Conservation (phyloP, 2,113 vertebrate genomes). For the Archilochus colubris region DNA sequence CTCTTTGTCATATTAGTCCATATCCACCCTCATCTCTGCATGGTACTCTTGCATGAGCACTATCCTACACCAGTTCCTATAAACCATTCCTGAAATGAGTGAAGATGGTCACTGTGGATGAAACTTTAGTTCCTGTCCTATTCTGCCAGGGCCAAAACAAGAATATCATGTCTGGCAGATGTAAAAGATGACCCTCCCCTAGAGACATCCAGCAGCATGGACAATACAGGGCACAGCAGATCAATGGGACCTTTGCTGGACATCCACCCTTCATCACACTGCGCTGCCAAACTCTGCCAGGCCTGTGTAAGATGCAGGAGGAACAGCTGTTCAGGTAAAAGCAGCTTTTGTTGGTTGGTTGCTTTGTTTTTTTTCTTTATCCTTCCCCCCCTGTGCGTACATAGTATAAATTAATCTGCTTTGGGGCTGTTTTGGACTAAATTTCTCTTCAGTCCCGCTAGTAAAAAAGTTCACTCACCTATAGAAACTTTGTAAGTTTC, state of each 20-base stretch:
- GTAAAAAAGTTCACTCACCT: background rate
- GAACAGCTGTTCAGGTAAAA: background rate
- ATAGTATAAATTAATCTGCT: background rate
- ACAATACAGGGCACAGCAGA: fast-evolving
- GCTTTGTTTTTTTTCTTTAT: too few species aligned
- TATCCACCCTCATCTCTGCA: fast-evolving
- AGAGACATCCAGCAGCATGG: fast-evolving
- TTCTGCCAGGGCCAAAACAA: background rate
- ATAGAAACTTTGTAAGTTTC: background rate
- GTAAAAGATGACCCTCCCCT: fast-evolving
- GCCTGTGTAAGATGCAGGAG: background rate
- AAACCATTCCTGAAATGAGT: background rate
- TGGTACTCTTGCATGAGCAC: background rate
- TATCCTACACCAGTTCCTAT: background rate
- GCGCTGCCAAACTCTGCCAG: background rate
- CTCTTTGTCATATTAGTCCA: background rate
- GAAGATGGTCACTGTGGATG: background rate
- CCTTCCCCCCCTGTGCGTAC: too few species aligned
- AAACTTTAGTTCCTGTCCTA: background rate
- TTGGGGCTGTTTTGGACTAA: background rate
- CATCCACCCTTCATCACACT: fast-evolving
- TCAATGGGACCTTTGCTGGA: background rate
- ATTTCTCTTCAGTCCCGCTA: background rate
- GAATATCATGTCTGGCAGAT: background rate
- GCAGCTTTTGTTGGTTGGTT: background rate